phyloP scores from a whole-genome alignment of 2,797 vertebrate genomes.

The Orientallactaga sibirica region DNA sequence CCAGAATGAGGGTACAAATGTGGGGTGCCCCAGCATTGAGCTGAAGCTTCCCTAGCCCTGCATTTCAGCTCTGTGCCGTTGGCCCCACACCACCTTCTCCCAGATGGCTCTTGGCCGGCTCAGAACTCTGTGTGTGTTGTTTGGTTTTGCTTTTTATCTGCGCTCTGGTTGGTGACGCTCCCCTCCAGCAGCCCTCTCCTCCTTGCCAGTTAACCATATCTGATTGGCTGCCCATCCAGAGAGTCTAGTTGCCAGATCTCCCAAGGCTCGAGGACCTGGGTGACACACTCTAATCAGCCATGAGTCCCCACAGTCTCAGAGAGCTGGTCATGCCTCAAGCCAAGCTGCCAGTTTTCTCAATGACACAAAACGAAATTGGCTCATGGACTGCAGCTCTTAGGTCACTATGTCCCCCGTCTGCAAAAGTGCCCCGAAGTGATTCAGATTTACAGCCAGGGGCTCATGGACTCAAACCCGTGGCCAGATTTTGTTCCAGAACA shows the following conservation, averaged over 20 bases:
- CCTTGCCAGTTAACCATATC: not conserved
- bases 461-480: not conserved
- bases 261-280: constrained; percentile 39
- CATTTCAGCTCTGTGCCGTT: not conserved
- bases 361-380: constrained; percentile 64
- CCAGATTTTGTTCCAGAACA: constrained; percentile 5
- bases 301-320: not conserved
- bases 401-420: constrained; percentile 8
- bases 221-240: constrained; percentile 39
- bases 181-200: not conserved
- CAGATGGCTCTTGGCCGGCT: not conserved
- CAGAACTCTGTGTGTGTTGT: not conserved
- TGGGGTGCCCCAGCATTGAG: not conserved
- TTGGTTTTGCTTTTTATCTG: not conserved
- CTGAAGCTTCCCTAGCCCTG: not conserved
- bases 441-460: not conserved
- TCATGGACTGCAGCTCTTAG: constrained; percentile 64
- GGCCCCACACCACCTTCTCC: not conserved
- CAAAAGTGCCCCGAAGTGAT: constrained; percentile 46
- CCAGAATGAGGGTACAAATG: not conserved
- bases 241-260: not conserved
- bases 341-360: constrained; percentile 65
- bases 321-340: constrained; percentile 16
- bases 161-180: not conserved
- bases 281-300: not conserved